Conservation (phyloP, 1,140 invertebrate species). For the Euborellia annulipes region DNA sequence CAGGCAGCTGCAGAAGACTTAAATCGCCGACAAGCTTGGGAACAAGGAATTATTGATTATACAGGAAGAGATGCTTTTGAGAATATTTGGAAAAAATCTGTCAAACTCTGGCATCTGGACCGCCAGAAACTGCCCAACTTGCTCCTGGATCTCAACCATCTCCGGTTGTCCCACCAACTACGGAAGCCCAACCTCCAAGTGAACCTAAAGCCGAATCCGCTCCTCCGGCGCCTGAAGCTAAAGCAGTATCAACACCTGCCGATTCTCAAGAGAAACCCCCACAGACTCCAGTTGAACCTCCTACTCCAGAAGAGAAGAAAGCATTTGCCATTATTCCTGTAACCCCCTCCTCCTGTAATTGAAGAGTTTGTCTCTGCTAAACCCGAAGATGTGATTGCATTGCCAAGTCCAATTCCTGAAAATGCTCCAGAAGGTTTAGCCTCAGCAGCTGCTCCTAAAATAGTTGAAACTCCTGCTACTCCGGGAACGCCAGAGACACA, state of each 20-base stretch:
- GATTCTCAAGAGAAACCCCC: background rate
- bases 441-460: too few relatives aligned
- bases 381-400: background rate
- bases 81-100: constrained; percentile 86
- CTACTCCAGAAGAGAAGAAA: background rate
- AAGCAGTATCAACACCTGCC: constrained; percentile 8
- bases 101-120: constrained; percentile 39
- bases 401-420: too few relatives aligned
- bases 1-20: constrained; percentile 52
- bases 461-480: too few relatives aligned
- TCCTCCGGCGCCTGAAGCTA: constrained; percentile 12
- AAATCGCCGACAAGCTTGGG: constrained; percentile 73
- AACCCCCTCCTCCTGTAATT: constrained; percentile 9
- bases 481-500: background rate
- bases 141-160: background rate
- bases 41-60: constrained; percentile 86
- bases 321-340: constrained; percentile 10
- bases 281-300: constrained; percentile 7
- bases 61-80: constrained; percentile 81
- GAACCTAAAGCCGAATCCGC: too few relatives aligned
- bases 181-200: too few relatives aligned
- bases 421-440: too few relatives aligned
- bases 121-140: constrained; percentile 12
- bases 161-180: background rate
- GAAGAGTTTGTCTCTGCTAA: background rate